Conservation (phyloP, 2,888 invertebrate genomes). For the Gisinianus flammeolus region DNA sequence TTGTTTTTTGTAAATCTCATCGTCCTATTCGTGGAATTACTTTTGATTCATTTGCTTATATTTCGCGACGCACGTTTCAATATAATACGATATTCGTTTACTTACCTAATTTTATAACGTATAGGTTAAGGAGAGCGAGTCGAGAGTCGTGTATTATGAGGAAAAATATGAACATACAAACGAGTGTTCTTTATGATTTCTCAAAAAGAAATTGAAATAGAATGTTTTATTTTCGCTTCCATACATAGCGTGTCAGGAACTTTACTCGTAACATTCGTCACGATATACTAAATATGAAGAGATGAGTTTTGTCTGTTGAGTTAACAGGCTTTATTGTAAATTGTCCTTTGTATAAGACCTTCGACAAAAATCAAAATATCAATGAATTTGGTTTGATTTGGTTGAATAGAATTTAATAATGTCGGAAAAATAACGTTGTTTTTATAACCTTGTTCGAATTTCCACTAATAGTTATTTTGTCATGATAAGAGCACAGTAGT, state of each 20-base stretch:
- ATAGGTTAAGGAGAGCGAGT: not conserved
- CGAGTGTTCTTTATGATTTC: not conserved
- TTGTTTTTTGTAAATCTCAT: not conserved
- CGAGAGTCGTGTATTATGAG: not conserved
- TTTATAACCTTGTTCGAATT: too few species aligned
- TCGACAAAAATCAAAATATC: not conserved
- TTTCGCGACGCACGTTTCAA: conserved; percentile 1
- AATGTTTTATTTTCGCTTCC: conserved; percentile 10
- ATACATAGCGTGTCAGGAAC: not conserved
- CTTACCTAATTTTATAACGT: not conserved
- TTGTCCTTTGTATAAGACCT: not conserved
- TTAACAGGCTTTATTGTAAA: not conserved
- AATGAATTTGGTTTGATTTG: not conserved
- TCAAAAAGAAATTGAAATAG: conserved; percentile 5
- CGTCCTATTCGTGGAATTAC: not conserved
- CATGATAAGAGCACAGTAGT: not conserved
- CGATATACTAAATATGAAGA: too few species aligned
- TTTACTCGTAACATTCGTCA: conserved; percentile 5
- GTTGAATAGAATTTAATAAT: not conserved
- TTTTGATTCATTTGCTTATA: not conserved
- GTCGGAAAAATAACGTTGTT: too few species aligned
- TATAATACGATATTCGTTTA: not conserved
- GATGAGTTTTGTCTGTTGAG: too few species aligned
- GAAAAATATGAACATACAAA: not conserved
- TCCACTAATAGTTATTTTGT: too few species aligned